These are phyloP conservation scores for Diploscapter pachys DNA, from an alignment of 1,140 invertebrate species.

Conservation along the genomic window DNA sequence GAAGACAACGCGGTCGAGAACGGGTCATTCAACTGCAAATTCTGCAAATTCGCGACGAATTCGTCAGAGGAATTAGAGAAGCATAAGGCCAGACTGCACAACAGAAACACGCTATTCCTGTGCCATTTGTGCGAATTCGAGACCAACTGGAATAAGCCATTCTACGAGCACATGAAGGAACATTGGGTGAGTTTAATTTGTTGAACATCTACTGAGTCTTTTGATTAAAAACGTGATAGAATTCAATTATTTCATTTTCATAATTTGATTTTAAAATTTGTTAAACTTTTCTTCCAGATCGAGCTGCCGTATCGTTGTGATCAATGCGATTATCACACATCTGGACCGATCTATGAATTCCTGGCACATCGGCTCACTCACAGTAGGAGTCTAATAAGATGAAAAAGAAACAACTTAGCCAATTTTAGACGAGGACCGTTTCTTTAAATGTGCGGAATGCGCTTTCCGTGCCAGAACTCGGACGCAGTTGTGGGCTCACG, in stretches of 20 bases:
- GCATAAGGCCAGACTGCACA: constrained; percentile 26
- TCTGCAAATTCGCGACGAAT: constrained; percentile 16
- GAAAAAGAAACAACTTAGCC: no score
- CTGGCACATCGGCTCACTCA: constrained; percentile 65
- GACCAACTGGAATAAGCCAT: constrained; percentile 68
- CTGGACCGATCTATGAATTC: constrained; percentile 64
- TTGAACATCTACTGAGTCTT: neutral
- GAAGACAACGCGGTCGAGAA: constrained; percentile 14
- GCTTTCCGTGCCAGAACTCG: constrained; percentile 61
- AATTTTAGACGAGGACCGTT: constrained; percentile 61
- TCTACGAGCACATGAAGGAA: constrained; percentile 68
- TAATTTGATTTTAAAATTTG: neutral
- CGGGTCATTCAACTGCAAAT: constrained; percentile 9
- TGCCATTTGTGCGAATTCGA: constrained; percentile 69
- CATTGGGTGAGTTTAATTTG: constrained; percentile 35
- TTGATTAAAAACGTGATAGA: neutral
- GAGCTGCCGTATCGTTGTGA: constrained; percentile 67
- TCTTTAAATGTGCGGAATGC: constrained; percentile 63
- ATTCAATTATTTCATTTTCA: constrained; percentile 16
- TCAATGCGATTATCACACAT: constrained; percentile 64
- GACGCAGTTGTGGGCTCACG: constrained; percentile 63
- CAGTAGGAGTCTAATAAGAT: constrained; percentile 39
- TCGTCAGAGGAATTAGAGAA: constrained; percentile 21
- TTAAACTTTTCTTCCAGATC: neutral
- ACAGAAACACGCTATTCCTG: constrained; percentile 66